Evolutionary conservation across 64 coral and sea anemone genomes (phyloP), one percentile per base, ranked within the genome.

Genomic region (Dendrophyllia cribrosa): DNA sequence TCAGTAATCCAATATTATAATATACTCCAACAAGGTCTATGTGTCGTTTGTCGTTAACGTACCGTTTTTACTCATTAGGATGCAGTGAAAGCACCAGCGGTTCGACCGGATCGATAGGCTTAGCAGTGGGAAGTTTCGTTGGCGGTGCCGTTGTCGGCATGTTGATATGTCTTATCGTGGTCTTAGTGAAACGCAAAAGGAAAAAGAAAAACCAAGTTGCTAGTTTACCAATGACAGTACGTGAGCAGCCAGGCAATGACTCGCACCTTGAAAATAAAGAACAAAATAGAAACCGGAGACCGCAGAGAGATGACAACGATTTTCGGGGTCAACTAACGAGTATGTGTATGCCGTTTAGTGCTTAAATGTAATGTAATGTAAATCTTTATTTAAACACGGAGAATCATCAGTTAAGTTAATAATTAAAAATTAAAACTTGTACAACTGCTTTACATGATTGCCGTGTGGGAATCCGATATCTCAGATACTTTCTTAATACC

Each of bases 101-200:
- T 5, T 62, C 58, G 6, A 61, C 11, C 23, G 43, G 14, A 55
- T 61, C 58, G n/a, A 12, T 62, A 16, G 77, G 55, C 5, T 3
- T 80, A 16, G 72, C 72, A 7, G 45, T 75, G 44, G 72, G 72
- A 51, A 44, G 77, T 60, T 80, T 60, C 24, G 10, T 80, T 60
- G 77, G 56, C 4, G 55, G 55, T 26, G 77, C 23, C 16, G 22
- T 43, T 43, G 58, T 80, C 6, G 20, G 23, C 13, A 14, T 59
- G 5, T 43, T 80, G 5, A 24, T 34, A 61, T 34, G 11, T 17
- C 77, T 80, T 34, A 24, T 80, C 17, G 19, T 80, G 5, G 12
- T 56, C 4, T 34, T 80, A 7, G 13, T 80, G 13, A 80, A 80
- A 44, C 58, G 56, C 43, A 80, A 1, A 43, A 80, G 6, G 23